phyloP scores from a whole-genome alignment of 2,888 invertebrate genomes.

The Acronicta alni region DNA sequence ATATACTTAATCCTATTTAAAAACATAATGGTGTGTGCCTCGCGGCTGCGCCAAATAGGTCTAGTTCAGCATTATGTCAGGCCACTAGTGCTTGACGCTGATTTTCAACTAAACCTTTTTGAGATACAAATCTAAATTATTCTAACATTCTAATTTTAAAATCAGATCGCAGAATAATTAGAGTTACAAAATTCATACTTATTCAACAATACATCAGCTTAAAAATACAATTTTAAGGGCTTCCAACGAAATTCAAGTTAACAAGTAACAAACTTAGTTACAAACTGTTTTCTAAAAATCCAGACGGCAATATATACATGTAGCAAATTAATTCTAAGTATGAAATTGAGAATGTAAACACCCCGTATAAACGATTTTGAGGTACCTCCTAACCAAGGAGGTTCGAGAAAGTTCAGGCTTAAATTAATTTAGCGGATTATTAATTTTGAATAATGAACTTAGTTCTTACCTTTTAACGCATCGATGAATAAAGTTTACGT shows the following conservation, averaged over 20 bases:
- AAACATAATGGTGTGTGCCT: too few relatives aligned
- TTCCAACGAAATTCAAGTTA: slow-evolving; percentile 28
- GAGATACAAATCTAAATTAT: slow-evolving; percentile 26
- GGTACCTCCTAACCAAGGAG: slow-evolving; percentile 67
- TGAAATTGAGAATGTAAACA: slow-evolving; percentile 59
- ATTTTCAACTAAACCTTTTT: too few relatives aligned
- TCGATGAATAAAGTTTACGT: slow-evolving; percentile 52
- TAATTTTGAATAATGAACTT: slow-evolving; percentile 86
- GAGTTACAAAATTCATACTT: slow-evolving; percentile 24
- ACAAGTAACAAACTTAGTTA: slow-evolving; percentile 21
- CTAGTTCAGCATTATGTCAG: too few relatives aligned
- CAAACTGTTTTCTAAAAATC: slow-evolving; percentile 31
- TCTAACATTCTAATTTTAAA: slow-evolving; percentile 35
- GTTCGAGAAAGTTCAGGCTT: slow-evolving; percentile 80
- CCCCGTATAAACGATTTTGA: slow-evolving; percentile 72
- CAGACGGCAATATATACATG: slow-evolving; percentile 15
- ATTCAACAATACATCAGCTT: slow-evolving; percentile 35
- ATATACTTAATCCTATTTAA: too few relatives aligned
- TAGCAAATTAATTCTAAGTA: slow-evolving; percentile 39
- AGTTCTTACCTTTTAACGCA: slow-evolving; percentile 60
- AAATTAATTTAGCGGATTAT: slow-evolving; percentile 87
- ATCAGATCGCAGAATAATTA: slow-evolving; percentile 28
- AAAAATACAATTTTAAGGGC: slow-evolving; percentile 46
- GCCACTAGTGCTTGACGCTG: too few relatives aligned
- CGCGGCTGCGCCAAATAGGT: too few relatives aligned